Evolutionary conservation across 2,888 invertebrate genomes (phyloP).

Genomic region (Acrobasis repandana): DNA sequence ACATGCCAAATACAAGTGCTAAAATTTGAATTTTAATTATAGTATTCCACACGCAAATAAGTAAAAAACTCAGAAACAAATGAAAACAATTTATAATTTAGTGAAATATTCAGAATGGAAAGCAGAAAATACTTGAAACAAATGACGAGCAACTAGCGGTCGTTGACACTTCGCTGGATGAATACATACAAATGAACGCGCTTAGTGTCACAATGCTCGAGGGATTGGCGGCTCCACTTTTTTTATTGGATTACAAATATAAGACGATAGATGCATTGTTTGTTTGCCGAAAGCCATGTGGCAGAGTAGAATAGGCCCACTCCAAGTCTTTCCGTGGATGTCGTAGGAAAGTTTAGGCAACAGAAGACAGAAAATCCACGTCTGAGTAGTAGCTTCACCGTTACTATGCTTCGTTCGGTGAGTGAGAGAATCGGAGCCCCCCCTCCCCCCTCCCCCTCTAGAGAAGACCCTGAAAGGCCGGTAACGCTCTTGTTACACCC

Average conservation of each 20-base stretch:
- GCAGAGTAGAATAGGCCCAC: no score
- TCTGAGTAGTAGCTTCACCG: no score
- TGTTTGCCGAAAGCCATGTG: no score
- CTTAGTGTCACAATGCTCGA: constrained; percentile 5
- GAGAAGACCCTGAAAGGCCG: no score
- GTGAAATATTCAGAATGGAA: not conserved
- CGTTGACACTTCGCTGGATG: constrained; percentile 9
- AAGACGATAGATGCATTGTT: constrained; percentile 2
- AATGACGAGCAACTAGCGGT: constrained; percentile 5
- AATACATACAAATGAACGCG: constrained; percentile 1
- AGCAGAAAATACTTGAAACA: not conserved
- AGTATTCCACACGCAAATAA: not conserved
- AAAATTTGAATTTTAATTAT: not conserved
- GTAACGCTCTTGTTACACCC: no score
- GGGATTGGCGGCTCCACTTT: not conserved
- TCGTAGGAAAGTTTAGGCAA: no score
- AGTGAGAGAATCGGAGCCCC: no score
- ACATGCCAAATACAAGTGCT: not conserved
- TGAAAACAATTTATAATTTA: not conserved
- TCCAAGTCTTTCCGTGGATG: no score
- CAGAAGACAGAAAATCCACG: no score
- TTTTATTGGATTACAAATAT: constrained; percentile 18
- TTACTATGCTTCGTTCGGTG: no score
- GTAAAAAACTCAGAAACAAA: not conserved
- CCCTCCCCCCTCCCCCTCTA: no score